Percentiles rank a stretch among this genome's conserved stretches.
These are phyloP conservation scores for Platyrinchus mystaceus DNA, from an alignment of 2,797 vertebrate genomes.

Conservation along the genomic window DNA sequence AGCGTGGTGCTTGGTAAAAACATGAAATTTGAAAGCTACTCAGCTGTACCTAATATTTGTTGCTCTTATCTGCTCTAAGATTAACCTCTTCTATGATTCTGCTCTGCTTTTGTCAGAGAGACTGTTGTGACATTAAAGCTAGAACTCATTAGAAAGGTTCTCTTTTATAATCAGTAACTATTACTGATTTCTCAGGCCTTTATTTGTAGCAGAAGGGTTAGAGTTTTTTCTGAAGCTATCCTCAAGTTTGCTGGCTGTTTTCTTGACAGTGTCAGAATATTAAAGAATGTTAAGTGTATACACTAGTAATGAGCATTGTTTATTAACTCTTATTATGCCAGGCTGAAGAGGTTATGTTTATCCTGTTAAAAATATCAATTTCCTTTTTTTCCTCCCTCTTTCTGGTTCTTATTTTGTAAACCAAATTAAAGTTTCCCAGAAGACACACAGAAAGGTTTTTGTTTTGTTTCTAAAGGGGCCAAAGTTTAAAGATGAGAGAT, in stretches of 20 bases:
- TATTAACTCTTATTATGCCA: conserved; percentile 4
- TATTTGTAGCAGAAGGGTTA: conserved; percentile 39
- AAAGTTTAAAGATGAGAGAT: conserved; percentile 58
- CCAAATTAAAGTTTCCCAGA: conserved; percentile 49
- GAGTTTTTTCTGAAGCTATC: conserved; percentile 41
- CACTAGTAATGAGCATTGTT: neutral
- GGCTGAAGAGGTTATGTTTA: conserved; percentile 4
- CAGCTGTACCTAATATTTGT: neutral
- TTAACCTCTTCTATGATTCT: conserved; percentile 39
- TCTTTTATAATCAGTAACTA: neutral
- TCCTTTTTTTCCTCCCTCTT: neutral
- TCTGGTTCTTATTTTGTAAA: conserved; percentile 29
- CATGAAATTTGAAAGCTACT: conserved; percentile 34
- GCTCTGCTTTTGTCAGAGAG: conserved; percentile 45
- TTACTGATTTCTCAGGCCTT: neutral
- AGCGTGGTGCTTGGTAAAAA: neutral
- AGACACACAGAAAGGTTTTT: conserved; percentile 67
- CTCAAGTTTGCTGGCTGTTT: conserved; percentile 5
- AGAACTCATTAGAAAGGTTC: conserved; percentile 64
- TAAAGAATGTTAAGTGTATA: neutral
- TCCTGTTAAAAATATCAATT: conserved; percentile 5
- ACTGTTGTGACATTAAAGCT: conserved; percentile 51
- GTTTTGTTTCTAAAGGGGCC: conserved; percentile 66
- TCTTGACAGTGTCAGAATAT: conserved; percentile 25
- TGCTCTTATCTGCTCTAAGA: conserved; percentile 14